These are phyloP conservation scores for Sardinella longiceps DNA, from an alignment of 2,797 vertebrate species.

Conservation along the genomic window DNA sequence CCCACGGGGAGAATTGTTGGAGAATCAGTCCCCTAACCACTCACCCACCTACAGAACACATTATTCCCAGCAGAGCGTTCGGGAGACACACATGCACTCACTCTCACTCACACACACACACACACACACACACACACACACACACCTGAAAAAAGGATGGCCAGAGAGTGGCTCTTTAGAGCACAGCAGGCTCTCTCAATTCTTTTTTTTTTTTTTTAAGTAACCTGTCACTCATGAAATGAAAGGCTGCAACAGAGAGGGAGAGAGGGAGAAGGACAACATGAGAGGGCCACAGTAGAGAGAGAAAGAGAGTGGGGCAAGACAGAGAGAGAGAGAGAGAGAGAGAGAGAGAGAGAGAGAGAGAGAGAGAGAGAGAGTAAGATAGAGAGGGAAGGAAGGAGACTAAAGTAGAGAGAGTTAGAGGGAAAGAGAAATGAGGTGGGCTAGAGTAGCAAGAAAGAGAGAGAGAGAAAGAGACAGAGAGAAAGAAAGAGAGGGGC, in stretches of 20 bases:
- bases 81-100: not conserved
- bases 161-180: not conserved
- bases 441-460: not conserved
- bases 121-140: not conserved
- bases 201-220: not conserved
- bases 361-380: not conserved
- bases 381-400: not conserved
- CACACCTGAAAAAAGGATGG: not conserved
- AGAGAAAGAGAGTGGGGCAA: not conserved
- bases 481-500: not conserved
- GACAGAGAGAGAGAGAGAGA: not conserved
- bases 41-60: not conserved
- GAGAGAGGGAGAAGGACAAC: not conserved
- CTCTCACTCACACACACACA: not conserved
- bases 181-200: not conserved
- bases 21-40: not conserved
- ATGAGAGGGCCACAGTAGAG: not conserved
- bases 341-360: not conserved
- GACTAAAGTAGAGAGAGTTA: not conserved
- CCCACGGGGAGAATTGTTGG: not conserved
- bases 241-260: not conserved
- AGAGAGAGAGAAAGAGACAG: not conserved
- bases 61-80: not conserved
- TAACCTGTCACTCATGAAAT: constrained; percentile 10
- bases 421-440: not conserved